Evolutionary conservation across 2,797 vertebrate species (phyloP), one percentile per base, ranked within the genome.

Genomic region (Melanogrammus aeglefinus): DNA sequence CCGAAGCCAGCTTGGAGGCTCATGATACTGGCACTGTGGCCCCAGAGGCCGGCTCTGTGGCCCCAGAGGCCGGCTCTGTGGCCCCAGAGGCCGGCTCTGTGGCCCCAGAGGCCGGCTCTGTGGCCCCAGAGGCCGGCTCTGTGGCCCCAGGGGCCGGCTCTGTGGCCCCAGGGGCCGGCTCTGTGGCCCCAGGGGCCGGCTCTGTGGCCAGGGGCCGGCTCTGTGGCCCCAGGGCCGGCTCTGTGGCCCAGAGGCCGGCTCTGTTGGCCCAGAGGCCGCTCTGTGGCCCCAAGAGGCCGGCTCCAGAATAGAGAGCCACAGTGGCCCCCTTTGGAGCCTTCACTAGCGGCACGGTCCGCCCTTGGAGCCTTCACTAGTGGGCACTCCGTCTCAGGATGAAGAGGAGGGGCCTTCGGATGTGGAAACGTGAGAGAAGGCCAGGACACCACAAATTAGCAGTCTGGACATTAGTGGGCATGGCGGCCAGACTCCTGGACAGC

Each of bases 391-490:
- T 1, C 98, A 99, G 78, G 98, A 99, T 4, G 98, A 99, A 71
- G 98, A 99, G 88, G 98, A 99, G 73, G 96, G 96, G 0, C 93
- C 99, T 1, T 99, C 98, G 0, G 98, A 99, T 1, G 98, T 98
- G 29, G 98, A 99, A 90, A 99, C n/a, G 98, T 0, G 98, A 99
- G 85, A 94, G 96, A 63, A 99, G n/a, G 98, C 91, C 98, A 99
- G 81, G 98, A n/a, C 99, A 74, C 96, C 95, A 1, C 93, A 94
- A 0, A 92, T 98, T 82, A 96, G 94, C 82, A 92, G 94, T 0
- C 89, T 96, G 85, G 97, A 99, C 39, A 96, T 99, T 63, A 96
- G 96, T 79, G 95, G n/a, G 97, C 72, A 92, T 99, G 95, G 98
- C 98, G 6, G 94, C 93, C 79, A 95, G 94, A 81, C 96, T 99